Evolutionary conservation across 2,113 vertebrate species (phyloP).

Genomic region (Vulpes vulpes): DNA sequence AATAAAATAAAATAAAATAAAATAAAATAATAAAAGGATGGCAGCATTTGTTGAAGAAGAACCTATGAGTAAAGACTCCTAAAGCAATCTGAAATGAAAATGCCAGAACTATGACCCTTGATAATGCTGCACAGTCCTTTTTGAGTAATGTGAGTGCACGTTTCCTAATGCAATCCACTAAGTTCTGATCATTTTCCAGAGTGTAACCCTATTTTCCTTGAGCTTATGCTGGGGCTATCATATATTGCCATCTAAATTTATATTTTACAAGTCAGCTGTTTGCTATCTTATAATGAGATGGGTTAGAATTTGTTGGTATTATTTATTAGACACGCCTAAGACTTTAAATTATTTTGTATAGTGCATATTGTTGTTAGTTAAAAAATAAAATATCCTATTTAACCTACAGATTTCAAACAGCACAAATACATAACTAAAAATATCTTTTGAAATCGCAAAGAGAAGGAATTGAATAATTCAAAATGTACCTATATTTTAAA

Average conservation of each 20-base stretch:
- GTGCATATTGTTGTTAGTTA: constrained; percentile 17
- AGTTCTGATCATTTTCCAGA: constrained; percentile 68
- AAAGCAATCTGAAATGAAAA: constrained; percentile 76
- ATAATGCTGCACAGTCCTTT: constrained; percentile 69
- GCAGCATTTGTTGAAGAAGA: constrained; percentile 48
- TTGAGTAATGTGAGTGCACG: constrained; percentile 52
- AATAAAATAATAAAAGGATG: too few species aligned
- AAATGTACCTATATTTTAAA: constrained; percentile 40
- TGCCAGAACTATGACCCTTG: constrained; percentile 48
- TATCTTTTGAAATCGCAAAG: constrained; percentile 79
- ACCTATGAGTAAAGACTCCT: constrained; percentile 46
- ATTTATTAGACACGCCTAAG: constrained; percentile 77
- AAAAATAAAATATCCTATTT: constrained; percentile 77
- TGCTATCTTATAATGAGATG: constrained; percentile 69
- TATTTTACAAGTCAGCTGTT: constrained; percentile 67
- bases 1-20: not conserved
- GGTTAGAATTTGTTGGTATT: constrained; percentile 67
- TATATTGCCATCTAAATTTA: not conserved
- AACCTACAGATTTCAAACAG: constrained; percentile 76
- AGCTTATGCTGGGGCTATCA: not conserved
- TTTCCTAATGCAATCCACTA: constrained; percentile 66
- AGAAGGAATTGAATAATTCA: constrained; percentile 76
- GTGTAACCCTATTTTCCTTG: constrained; percentile 29
- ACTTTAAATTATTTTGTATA: constrained; percentile 82
- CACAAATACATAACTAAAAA: constrained; percentile 76